A percentile compares a stretch with the other conserved stretches of the same genome.
These are phyloP conservation scores for Nilaparvata lugens DNA, from an alignment of 1,140 invertebrate species.

Conservation along the genomic window DNA sequence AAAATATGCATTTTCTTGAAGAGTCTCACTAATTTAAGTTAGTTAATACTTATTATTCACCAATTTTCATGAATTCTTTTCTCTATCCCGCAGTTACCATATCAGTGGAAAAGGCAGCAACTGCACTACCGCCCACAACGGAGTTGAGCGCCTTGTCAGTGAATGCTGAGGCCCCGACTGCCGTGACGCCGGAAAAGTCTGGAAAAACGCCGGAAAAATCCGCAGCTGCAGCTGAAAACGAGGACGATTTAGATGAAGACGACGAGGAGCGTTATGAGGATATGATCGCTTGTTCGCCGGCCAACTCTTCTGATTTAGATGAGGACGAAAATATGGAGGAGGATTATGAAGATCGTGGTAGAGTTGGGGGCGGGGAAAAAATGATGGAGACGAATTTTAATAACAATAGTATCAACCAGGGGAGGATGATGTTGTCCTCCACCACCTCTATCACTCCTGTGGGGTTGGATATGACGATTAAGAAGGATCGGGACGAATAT, in stretches of 20 bases:
- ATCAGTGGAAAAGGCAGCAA: no score
- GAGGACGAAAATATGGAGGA: slow-evolving; percentile 7
- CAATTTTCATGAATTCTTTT: no score
- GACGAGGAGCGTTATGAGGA: slow-evolving; percentile 22
- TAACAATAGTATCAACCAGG: background rate
- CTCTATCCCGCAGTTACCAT: no score
- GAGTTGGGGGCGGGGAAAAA: background rate
- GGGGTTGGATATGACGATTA: slow-evolving; percentile 2
- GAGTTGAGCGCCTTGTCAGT: no score
- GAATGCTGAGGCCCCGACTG: slow-evolving; percentile 3
- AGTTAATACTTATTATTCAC: no score
- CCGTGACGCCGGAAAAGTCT: background rate
- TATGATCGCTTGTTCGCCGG: slow-evolving; percentile 25
- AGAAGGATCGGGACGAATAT: slow-evolving; percentile 16
- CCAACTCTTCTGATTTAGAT: slow-evolving; percentile 4
- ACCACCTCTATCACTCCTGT: background rate
- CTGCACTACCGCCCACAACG: no score
- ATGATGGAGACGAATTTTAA: slow-evolving; percentile 8
- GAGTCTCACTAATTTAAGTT: no score
- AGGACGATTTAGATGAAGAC: background rate
- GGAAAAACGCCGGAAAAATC: no score
- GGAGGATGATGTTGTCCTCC: background rate
- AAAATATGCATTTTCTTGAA: no score
- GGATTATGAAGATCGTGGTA: background rate
- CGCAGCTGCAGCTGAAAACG: no score